These are phyloP conservation scores for Hafferia zeledoni DNA, from an alignment of 2,797 vertebrate species.

Conservation along the genomic window DNA sequence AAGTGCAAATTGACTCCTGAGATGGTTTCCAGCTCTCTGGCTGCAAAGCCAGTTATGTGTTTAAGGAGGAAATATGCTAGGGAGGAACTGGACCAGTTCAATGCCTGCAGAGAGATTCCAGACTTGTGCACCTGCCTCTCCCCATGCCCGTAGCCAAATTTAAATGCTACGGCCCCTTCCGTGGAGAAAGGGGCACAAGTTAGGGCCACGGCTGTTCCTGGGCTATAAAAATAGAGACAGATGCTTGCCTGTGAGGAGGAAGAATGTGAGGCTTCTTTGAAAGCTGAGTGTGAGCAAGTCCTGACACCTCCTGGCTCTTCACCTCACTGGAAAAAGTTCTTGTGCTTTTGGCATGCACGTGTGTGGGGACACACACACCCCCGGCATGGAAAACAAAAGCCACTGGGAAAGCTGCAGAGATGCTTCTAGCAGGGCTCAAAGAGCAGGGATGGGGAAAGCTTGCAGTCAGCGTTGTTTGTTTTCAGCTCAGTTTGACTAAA, in stretches of 20 bases:
- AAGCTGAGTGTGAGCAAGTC: slow-evolving; percentile 35
- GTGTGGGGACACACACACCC: background rate
- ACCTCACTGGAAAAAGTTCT: slow-evolving; percentile 59
- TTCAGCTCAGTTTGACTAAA: background rate
- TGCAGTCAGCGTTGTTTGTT: slow-evolving; percentile 8
- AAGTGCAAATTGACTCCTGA: background rate
- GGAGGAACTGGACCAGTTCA: slow-evolving; percentile 30
- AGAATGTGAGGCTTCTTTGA: slow-evolving; percentile 55
- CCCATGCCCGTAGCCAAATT: slow-evolving; percentile 21
- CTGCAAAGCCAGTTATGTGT: background rate
- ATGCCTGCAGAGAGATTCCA: slow-evolving; percentile 9
- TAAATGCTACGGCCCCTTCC: slow-evolving; percentile 1
- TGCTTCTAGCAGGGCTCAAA: slow-evolving; percentile 40
- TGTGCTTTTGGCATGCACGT: background rate
- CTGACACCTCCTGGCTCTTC: slow-evolving; percentile 68
- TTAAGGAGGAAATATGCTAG: slow-evolving; percentile 16
- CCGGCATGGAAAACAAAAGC: background rate
- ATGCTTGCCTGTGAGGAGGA: slow-evolving; percentile 25
- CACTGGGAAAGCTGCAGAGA: slow-evolving; percentile 16
- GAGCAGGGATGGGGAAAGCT: background rate
- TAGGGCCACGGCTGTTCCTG: slow-evolving; percentile 40
- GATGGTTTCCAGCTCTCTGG: slow-evolving; percentile 5
- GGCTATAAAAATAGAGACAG: slow-evolving; percentile 52
- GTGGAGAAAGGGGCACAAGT: background rate
- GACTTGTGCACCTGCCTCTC: slow-evolving; percentile 56